phyloP scores from a whole-genome alignment of 2,888 invertebrate genomes.

The Ormyrus labotus region DNA sequence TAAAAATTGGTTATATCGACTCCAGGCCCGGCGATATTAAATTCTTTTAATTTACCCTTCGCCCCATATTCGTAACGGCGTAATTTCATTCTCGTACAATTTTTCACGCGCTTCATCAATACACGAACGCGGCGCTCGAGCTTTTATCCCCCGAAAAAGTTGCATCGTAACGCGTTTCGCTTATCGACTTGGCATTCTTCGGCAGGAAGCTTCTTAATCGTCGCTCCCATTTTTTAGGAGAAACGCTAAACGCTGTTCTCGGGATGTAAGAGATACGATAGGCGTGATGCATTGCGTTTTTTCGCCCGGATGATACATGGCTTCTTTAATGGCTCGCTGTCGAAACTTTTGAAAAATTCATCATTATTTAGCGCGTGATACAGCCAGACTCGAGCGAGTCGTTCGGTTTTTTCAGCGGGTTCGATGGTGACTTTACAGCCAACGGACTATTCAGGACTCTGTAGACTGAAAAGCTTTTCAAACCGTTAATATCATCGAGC shows the following conservation, averaged over 20 bases:
- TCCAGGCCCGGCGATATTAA: background rate
- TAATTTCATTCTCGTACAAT: background rate
- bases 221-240: conserved; percentile 17
- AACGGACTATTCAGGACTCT: no score
- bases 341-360: conserved; percentile 26
- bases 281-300: conserved; percentile 7
- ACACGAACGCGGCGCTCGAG: background rate
- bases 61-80: background rate
- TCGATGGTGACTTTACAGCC: no score
- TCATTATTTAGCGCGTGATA: conserved; percentile 12
- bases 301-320: conserved; percentile 14
- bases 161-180: conserved; percentile 32
- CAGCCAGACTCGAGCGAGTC: no score
- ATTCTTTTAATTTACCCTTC: conserved; percentile 6
- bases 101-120: background rate
- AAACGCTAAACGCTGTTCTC: background rate
- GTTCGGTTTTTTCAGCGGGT: no score
- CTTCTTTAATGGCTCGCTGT: background rate
- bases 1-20: no score
- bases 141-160: conserved; percentile 8
- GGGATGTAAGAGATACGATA: conserved; percentile 1
- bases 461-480: no score
- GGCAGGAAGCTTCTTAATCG: conserved; percentile 43
- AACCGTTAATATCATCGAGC: no score
- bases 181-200: conserved; percentile 35